Evolutionary conservation across 2,797 vertebrate species (phyloP), one percentile per base, ranked within the genome.

Genomic region (Gallirallus australis): DNA sequence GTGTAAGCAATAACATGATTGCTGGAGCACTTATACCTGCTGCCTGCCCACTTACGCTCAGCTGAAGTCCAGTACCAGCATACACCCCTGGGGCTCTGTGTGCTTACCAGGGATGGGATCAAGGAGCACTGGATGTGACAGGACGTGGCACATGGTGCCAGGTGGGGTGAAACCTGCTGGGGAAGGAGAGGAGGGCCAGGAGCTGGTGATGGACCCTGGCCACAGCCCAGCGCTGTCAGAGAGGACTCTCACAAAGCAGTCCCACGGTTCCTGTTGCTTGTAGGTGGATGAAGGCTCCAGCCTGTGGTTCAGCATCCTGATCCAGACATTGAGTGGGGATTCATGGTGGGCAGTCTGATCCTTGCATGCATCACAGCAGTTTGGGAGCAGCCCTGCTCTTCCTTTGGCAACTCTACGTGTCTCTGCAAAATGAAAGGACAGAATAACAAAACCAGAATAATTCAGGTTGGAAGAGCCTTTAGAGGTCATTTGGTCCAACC

Each of bases 1-100:
- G 91, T 93, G 81, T 75, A 77, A 97, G 93, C 92, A 96, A 82
- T 89, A 86, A 96, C 33, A 57, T 37, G 60, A 92, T 82, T 82
- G 83, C 90, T 84, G 83, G 40, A 86, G 60, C 94, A 52, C 10
- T 93, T 68, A 73, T 21, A 25, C 63, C 77, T 70, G 63, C 91
- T 93, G 71, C 54, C 65, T 90, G 91, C 61, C 81, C 19, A 6
- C 84, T 88, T 81, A 12, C 10, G 7, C 40, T 8, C 0, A 28
- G 82, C 7, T 52, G 47, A 59, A 60, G 83, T 4, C 50, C 89
- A 78, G 54, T 14, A 15, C 1, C 75, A 88, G 59, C 1, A 0
- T 47, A 30, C 21, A 15, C 4, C 76, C 79, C 50, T 24, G 11
- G 52, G 53, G 61, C 42, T 57, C 23, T 42, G 50, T 57, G 5